phyloP scores from a whole-genome alignment of 2,888 invertebrate species.

The Mechanitis mazaeus region DNA sequence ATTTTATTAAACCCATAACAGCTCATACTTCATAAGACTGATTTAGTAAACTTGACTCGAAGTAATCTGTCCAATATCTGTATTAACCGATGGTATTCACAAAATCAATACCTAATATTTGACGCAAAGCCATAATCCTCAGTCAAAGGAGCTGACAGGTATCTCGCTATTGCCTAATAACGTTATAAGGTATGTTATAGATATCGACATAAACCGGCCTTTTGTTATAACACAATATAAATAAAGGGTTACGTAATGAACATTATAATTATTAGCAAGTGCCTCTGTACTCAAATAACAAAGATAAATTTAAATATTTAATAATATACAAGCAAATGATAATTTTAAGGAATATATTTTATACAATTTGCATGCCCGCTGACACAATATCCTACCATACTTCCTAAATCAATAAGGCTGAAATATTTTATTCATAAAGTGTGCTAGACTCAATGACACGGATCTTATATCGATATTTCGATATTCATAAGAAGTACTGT shows the following conservation, averaged over 20 bases:
- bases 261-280: no score
- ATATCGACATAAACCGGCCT: no score
- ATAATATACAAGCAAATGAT: no score
- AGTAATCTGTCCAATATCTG: no score
- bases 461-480: conserved; percentile 4
- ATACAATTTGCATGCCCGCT: neutral
- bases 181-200: conserved; percentile 24
- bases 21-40: no score
- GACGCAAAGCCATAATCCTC: conserved; percentile 38
- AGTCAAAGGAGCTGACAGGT: conserved; percentile 36
- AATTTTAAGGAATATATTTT: no score
- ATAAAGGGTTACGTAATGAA: no score
- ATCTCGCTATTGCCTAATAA: conserved; percentile 39
- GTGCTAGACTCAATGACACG: conserved; percentile 4
- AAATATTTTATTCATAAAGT: conserved; percentile 6
- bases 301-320: no score
- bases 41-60: no score
- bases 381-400: neutral
- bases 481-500: conserved; percentile 5
- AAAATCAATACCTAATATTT: conserved; percentile 46
- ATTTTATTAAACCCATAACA: no score
- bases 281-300: no score
- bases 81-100: conserved; percentile 16
- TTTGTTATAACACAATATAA: no score
- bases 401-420: conserved; percentile 4